Evolutionary conservation across 2,888 invertebrate species (phyloP).

Genomic region (Ornithoptera priamus): DNA sequence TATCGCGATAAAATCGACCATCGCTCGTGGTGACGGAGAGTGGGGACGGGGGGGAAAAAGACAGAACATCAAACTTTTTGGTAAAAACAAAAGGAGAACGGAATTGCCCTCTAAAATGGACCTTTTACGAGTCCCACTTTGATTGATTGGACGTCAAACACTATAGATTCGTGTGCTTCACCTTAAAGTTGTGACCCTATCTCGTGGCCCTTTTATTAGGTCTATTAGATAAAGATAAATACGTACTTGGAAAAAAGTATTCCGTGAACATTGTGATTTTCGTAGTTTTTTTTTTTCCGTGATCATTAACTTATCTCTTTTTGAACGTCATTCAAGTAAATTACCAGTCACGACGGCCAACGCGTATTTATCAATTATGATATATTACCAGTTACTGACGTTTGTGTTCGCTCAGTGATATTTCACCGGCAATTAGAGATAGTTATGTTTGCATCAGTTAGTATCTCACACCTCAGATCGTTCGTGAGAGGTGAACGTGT

Average conservation of each 20-base stretch:
- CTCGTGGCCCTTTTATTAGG: conserved; percentile 2
- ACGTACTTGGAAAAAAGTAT: background rate
- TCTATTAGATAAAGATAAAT: conserved; percentile 8
- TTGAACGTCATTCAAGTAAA: no score
- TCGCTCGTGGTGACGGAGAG: conserved; percentile 35
- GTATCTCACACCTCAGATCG: no score
- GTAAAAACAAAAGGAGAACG: conserved; percentile 40
- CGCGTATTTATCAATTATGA: no score
- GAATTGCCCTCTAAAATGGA: conserved; percentile 39
- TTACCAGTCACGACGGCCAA: no score
- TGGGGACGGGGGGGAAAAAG: conserved; percentile 32
- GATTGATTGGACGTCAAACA: conserved; percentile 40
- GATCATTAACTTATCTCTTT: no score
- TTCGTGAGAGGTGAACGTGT: no score
- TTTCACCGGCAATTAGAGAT: no score
- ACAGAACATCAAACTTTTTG: conserved; percentile 32
- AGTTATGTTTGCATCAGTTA: no score
- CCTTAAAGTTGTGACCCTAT: conserved; percentile 4
- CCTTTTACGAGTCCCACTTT: conserved; percentile 40
- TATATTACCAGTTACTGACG: no score
- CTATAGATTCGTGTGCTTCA: conserved; percentile 32
- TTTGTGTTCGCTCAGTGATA: no score
- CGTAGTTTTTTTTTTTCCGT: no score
- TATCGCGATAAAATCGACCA: conserved; percentile 71
- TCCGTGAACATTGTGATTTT: no score